phyloP scores from a whole-genome alignment of 2,888 invertebrate species.

The Lordiphosa andalusiaca region DNA sequence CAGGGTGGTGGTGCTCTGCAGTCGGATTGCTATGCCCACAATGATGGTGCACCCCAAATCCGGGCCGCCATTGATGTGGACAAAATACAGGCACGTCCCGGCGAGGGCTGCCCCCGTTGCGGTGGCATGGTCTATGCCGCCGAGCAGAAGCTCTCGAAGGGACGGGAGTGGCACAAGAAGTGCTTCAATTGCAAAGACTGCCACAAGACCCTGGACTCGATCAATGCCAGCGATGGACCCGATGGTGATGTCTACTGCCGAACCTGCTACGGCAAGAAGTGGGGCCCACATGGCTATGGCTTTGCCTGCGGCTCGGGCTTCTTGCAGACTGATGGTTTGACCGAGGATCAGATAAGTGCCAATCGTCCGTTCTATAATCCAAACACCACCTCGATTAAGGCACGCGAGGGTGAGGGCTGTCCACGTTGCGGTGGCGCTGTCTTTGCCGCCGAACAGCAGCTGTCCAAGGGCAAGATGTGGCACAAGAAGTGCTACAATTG shows the following conservation, averaged over 20 bases:
- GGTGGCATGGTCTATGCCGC: conserved; percentile 96
- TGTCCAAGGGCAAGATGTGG: conserved; percentile 98
- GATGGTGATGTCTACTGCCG: conserved; percentile 97
- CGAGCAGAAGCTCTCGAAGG: conserved; percentile 94
- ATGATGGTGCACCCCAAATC: conserved; percentile 77
- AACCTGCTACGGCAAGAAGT: conserved; percentile 98
- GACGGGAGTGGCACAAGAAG: conserved; percentile 95
- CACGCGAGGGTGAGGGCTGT: conserved; percentile 93
- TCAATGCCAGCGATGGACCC: conserved; percentile 96
- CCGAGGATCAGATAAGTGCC: conserved; percentile 91
- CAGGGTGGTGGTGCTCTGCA: conserved; percentile 97
- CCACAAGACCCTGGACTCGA: conserved; percentile 95
- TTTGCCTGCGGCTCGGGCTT: conserved; percentile 97
- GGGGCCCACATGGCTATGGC: conserved; percentile 98
- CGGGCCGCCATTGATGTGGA: conserved; percentile 91
- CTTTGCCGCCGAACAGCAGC: conserved; percentile 97
- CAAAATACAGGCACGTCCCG: conserved; percentile 88
- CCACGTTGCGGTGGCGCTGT: conserved; percentile 97
- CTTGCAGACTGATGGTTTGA: conserved; percentile 93
- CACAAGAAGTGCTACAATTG: conserved; percentile 98
- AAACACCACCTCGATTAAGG: conserved; percentile 93
- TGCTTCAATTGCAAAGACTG: conserved; percentile 96
- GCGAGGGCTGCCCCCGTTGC: conserved; percentile 94
- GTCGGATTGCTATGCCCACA: conserved; percentile 92
- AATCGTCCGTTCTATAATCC: conserved; percentile 90